Evolutionary conservation across 1,140 invertebrate species (phyloP), one percentile per base, ranked within the genome.

Genomic region (Adelges cooleyi): DNA sequence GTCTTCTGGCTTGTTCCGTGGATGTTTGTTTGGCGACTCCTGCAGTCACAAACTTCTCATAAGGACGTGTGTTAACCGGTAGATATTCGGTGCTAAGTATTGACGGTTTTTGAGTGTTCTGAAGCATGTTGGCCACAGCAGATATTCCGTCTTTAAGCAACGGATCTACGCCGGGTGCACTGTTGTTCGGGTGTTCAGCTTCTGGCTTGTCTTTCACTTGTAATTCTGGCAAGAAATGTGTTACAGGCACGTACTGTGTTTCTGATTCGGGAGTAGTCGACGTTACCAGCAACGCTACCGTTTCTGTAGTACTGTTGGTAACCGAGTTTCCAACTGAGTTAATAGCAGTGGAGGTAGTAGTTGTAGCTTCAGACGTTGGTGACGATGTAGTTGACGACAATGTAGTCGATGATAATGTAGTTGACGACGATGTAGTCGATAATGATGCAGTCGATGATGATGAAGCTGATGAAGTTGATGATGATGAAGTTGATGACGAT

Each of bases 401-500:
- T 38, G 46, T 42, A 13, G 48, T 65, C 4, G 66, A 23, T 17
- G 29, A 1, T 3, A 17, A 15, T 9, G 23, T 9, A 6, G 40
- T 53, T 20, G 65, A 9, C 17, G 33, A 2, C 11, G 52, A 18
- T 5, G 11, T 8, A 4, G 22, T 51, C 23, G 40, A 51, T 49
- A 51, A 27, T 10, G 62, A 3, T 25, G 29, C 29, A 0, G 25
- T 42, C 8, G 48, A 27, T 4, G 9, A 50, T 54, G n/a, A 65
- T 65, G 67, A 51, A n/a, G 68, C 3, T 33, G 23, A 17, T n/a
- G 17, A 15, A 44, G 15, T 56, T 4, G 38, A 66, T n/a, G 56
- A 50, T 22, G 59, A 46, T 67, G 59, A 53, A 25, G 46, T 38
- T 33, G 69, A 68, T 20, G 67, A 11, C n/a, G 51, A 66, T 8